phyloP scores from a whole-genome alignment of 2,888 invertebrate genomes.

The Leptinotarsa haldemani region DNA sequence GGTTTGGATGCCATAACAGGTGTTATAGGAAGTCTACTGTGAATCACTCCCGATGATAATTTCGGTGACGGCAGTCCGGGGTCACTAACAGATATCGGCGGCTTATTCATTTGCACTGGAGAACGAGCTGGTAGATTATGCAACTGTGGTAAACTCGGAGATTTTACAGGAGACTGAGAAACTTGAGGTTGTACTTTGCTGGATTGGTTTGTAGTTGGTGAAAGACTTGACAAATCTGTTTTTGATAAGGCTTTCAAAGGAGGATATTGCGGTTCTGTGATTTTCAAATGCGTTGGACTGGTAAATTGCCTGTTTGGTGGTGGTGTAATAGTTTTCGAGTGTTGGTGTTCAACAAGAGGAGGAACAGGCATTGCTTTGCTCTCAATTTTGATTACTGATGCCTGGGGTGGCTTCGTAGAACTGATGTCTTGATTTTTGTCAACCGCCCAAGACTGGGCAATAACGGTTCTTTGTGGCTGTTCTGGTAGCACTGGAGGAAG shows the following conservation, averaged over 20 bases:
- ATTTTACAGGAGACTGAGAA: conserved; percentile 43
- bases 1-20: conserved; percentile 73
- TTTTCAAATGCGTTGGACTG: conserved; percentile 52
- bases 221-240: conserved; percentile 47
- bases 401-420: conserved; percentile 21
- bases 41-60: conserved; percentile 51
- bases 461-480: conserved; percentile 51
- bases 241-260: conserved; percentile 53
- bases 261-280: conserved; percentile 50
- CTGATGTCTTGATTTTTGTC: conserved; percentile 42
- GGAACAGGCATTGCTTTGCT: conserved; percentile 32
- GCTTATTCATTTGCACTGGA: conserved; percentile 51
- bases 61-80: conserved; percentile 45
- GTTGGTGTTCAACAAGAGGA: conserved; percentile 32
- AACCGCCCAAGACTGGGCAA: conserved; percentile 53
- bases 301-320: conserved; percentile 40
- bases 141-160: conserved; percentile 45
- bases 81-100: conserved; percentile 40
- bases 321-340: conserved; percentile 37
- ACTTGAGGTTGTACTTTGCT: conserved; percentile 42
- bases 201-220: conserved; percentile 43
- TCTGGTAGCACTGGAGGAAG: conserved; percentile 50
- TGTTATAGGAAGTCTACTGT: conserved; percentile 71
- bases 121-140: conserved; percentile 57
- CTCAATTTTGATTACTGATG: conserved; percentile 41